Evolutionary conservation across 2,888 invertebrate species (phyloP).

Genomic region (Ectropis crepuscularia): DNA sequence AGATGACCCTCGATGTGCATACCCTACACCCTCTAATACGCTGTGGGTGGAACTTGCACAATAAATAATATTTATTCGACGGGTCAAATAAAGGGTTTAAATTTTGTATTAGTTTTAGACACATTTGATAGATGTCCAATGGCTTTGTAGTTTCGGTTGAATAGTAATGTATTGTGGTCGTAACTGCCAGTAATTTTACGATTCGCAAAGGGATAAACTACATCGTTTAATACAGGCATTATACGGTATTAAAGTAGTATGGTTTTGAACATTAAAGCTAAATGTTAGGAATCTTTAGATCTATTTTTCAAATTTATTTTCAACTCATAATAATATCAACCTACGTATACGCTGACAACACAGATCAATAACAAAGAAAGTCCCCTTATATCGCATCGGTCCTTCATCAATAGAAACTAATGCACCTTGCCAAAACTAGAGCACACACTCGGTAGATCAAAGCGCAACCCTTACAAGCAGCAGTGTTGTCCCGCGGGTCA

Average conservation of each 20-base stretch:
- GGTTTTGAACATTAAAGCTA: too few relatives aligned
- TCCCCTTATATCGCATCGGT: neutral
- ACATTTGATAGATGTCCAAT: conserved; percentile 52
- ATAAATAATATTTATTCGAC: conserved; percentile 53
- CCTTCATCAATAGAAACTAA: conserved; percentile 16
- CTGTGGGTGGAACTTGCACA: conserved; percentile 55
- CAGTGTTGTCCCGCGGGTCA: conserved; percentile 55
- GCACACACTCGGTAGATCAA: conserved; percentile 60
- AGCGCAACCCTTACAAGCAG: conserved; percentile 66
- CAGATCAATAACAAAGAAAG: neutral
- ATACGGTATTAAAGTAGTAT: neutral
- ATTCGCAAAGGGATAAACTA: conserved; percentile 42
- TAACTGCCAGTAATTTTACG: conserved; percentile 40
- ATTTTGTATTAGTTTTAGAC: conserved; percentile 56
- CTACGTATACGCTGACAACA: too few relatives aligned
- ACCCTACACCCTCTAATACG: conserved; percentile 46
- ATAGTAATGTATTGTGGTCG: conserved; percentile 42
- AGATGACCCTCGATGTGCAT: conserved; percentile 54
- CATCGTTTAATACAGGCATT: conserved; percentile 31
- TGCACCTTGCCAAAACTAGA: conserved; percentile 45
- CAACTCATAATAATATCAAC: neutral
- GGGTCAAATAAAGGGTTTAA: conserved; percentile 60
- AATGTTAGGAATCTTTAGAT: too few relatives aligned
- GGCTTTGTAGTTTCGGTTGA: conserved; percentile 43
- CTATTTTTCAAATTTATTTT: too few relatives aligned